These are phyloP conservation scores for Halcyon badia DNA, from an alignment of 2,797 vertebrate species.

Conservation along the genomic window DNA sequence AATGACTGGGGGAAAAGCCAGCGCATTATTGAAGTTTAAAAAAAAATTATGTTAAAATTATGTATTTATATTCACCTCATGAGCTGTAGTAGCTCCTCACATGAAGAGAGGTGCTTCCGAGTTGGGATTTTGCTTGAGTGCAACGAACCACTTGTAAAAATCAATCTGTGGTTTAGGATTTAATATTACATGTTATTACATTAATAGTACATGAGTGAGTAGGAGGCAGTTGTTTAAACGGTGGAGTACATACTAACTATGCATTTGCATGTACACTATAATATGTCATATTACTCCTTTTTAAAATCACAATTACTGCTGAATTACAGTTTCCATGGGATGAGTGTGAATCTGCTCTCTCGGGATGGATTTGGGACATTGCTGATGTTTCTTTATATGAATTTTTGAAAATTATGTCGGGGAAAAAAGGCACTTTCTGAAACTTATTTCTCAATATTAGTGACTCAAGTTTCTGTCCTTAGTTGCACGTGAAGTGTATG, in stretches of 20 bases:
- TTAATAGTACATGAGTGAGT: background rate
- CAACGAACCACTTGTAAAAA: background rate
- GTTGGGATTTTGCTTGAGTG: background rate
- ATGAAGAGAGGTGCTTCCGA: background rate
- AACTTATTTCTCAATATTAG: background rate
- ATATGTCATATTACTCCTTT: background rate
- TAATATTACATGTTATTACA: background rate
- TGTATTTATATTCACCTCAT: background rate
- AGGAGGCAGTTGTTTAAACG: background rate
- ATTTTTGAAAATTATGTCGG: background rate
- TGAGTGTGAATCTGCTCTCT: background rate
- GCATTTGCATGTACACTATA: background rate
- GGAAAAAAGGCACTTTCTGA: background rate
- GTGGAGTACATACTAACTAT: background rate
- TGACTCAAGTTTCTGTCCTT: background rate
- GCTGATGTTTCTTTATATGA: background rate
- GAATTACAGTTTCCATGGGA: background rate
- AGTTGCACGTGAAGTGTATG: background rate
- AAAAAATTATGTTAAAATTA: background rate
- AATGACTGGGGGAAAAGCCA: background rate
- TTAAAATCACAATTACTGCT: background rate
- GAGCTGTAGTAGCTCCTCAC: background rate
- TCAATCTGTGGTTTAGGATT: background rate
- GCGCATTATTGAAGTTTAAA: background rate
- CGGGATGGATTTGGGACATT: background rate